Conservation (phyloP, 2,113 vertebrate species). For the Butorides virescens region DNA sequence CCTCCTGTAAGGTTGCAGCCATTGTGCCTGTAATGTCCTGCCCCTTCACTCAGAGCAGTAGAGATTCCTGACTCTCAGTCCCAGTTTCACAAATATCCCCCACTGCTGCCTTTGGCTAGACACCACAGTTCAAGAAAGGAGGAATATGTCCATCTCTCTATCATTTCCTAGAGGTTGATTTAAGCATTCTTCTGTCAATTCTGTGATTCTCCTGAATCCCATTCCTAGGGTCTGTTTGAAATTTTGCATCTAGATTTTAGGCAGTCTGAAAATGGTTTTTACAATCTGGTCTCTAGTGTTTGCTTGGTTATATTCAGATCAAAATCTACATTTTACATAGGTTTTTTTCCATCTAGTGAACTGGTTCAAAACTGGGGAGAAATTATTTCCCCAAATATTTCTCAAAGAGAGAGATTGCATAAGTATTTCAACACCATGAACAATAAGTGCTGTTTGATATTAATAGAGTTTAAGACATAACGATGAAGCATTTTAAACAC, state of each 20-base stretch:
- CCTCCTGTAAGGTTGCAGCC: not conserved
- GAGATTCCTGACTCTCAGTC: not conserved
- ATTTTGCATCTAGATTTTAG: not conserved
- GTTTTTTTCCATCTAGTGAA: not conserved
- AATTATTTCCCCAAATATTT: not conserved
- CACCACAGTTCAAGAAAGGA: not conserved
- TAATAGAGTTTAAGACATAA: not conserved
- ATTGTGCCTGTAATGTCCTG: fast-evolving
- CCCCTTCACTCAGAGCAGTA: not conserved
- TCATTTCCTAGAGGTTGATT: not conserved
- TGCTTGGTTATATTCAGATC: not conserved
- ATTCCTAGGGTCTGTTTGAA: not conserved
- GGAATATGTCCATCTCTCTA: not conserved
- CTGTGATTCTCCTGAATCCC: not conserved
- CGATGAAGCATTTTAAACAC: not conserved
- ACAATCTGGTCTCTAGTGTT: not conserved
- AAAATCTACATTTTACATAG: not conserved
- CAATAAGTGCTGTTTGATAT: not conserved
- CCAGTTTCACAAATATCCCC: not conserved
- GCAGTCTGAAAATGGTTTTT: not conserved
- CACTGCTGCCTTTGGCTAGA: not conserved
- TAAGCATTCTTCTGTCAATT: not conserved
- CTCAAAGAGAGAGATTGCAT: not conserved
- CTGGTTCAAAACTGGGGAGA: not conserved
- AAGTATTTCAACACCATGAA: not conserved